These are phyloP conservation scores for Lineus longissimus DNA, from an alignment of 1,140 invertebrate species.

Conservation along the genomic window DNA sequence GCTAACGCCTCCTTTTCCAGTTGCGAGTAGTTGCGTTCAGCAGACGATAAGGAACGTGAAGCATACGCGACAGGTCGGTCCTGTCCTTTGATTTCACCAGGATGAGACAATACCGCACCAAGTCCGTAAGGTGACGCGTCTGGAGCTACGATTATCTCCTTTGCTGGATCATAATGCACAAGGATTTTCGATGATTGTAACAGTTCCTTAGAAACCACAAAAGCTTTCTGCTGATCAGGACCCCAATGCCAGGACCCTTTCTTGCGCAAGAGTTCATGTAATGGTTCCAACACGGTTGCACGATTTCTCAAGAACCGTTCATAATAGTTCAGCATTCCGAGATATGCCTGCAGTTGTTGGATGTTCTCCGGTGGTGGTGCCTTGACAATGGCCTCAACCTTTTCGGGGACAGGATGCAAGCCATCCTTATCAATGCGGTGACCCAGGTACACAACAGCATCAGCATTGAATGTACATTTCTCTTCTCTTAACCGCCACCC, in stretches of 20 bases:
- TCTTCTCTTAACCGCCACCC: constrained; percentile 50
- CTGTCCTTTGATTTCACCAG: constrained; percentile 29
- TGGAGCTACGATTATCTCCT: no score
- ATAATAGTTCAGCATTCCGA: no score
- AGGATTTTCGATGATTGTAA: no score
- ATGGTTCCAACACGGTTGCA: no score
- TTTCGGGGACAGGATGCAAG: background rate
- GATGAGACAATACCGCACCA: constrained; percentile 54
- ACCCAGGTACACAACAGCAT: background rate
- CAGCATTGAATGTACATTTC: constrained; percentile 36
- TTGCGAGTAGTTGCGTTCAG: constrained; percentile 58
- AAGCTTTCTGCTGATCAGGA: no score
- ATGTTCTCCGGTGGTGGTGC: no score
- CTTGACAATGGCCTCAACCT: background rate
- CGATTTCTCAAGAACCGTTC: no score
- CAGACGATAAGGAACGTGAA: constrained; percentile 46
- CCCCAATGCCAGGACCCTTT: constrained; percentile 20
- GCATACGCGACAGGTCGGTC: constrained; percentile 52
- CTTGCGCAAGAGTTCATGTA: constrained; percentile 21
- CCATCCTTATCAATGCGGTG: background rate
- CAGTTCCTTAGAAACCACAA: no score
- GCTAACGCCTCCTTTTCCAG: constrained; percentile 59
- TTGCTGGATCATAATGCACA: no score
- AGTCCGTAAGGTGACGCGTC: constrained; percentile 53
- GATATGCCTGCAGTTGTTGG: no score